Conservation (phyloP, 2,797 vertebrate genomes). For the Cichlasoma orientale region DNA sequence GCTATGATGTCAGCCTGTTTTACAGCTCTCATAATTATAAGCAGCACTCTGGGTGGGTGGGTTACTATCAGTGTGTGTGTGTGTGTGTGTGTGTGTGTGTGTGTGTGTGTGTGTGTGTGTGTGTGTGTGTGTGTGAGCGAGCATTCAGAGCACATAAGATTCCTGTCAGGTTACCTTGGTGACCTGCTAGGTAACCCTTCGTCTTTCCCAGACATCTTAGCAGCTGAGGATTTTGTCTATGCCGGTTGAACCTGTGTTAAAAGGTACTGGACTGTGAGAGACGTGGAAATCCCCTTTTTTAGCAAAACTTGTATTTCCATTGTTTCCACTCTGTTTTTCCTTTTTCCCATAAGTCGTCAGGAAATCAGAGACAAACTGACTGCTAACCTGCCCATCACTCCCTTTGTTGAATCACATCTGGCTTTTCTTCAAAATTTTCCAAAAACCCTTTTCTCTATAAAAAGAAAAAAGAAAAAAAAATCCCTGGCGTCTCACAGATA, state of each 20-base stretch:
- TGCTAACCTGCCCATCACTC: background rate
- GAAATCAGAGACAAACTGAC: background rate
- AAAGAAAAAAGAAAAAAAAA: background rate
- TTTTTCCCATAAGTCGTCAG: background rate
- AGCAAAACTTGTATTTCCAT: background rate
- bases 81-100: background rate
- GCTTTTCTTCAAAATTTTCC: background rate
- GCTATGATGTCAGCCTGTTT: slow-evolving; percentile 75
- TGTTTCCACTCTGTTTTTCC: background rate
- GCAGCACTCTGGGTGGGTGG: slow-evolving; percentile 50
- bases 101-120: slow-evolving; percentile 48
- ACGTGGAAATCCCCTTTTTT: slow-evolving; percentile 2
- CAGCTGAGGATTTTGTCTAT: slow-evolving; percentile 29
- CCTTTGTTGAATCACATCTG: background rate
- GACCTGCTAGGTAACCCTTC: slow-evolving; percentile 54
- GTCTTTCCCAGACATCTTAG: slow-evolving; percentile 55
- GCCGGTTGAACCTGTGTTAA: slow-evolving; percentile 14
- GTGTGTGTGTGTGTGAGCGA: slow-evolving; percentile 14
- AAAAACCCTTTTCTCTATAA: background rate
- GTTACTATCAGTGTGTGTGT: slow-evolving; percentile 45
- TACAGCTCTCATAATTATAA: slow-evolving; percentile 73
- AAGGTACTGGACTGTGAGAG: slow-evolving; percentile 1
- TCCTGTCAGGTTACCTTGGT: slow-evolving; percentile 61
- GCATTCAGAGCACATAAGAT: slow-evolving; percentile 43
- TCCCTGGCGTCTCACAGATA: background rate